Evolutionary conservation across 64 coral and sea anemone species (phyloP).

Genomic region (Hydrozoanthus tunicans): DNA sequence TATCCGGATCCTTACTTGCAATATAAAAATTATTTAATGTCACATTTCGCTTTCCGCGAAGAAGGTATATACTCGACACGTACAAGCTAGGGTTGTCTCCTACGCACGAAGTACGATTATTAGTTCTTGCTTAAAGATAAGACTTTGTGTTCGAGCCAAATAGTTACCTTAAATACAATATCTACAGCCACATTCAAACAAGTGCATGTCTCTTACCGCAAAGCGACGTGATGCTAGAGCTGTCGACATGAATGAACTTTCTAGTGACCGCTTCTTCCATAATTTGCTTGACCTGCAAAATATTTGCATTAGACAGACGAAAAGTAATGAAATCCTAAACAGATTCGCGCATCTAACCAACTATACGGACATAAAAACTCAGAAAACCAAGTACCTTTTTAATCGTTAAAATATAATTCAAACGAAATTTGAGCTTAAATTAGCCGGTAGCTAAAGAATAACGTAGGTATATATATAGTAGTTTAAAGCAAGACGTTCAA

Average conservation of each 20-base stretch:
- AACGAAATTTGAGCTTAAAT: slow-evolving; percentile 9
- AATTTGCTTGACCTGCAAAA: slow-evolving; percentile 96
- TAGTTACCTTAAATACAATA: background rate
- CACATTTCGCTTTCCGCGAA: slow-evolving; percentile 8
- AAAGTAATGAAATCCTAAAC: background rate
- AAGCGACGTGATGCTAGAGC: slow-evolving; percentile 97
- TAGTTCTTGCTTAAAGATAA: background rate
- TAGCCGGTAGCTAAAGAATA: background rate
- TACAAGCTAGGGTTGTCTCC: background rate
- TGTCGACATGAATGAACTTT: slow-evolving; percentile 99
- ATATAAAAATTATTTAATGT: slow-evolving; percentile 23
- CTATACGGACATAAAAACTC: background rate
- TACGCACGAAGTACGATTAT: background rate
- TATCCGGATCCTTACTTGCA: background rate
- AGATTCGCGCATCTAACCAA: background rate
- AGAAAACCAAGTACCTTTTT: background rate
- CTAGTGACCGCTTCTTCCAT: slow-evolving; percentile 97
- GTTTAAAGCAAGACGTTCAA: slow-evolving; percentile 15
- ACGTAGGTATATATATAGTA: background rate
- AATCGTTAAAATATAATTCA: background rate
- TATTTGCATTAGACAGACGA: slow-evolving; percentile 10
- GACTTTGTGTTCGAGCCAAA: background rate
- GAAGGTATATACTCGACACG: too few relatives aligned
- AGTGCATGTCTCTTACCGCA: slow-evolving; percentile 76
- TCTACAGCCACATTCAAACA: slow-evolving; percentile 15